Base-by-base conservation (phyloP, 2,888 invertebrate species). In the Trichacis sp. region DNA sequence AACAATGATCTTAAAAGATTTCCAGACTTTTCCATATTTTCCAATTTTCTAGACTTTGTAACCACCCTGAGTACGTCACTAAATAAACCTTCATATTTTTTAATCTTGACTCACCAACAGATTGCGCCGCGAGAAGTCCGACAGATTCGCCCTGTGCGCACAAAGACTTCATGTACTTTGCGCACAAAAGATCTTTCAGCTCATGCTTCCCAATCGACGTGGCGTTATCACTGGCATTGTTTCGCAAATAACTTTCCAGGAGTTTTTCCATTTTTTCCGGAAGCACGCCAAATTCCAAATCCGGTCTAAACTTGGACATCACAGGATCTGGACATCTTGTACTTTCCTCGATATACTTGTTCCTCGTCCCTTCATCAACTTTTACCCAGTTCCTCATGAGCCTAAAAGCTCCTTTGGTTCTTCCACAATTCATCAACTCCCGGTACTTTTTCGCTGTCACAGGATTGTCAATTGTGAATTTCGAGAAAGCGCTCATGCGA, bases 61-160 rank as follows among this genome's bases (percentile, higher is more conserved):
- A n/a, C n/a, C n/a, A n/a, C n/a, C n/a, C n/a, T n/a, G n/a, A n/a
- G n/a, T n/a, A n/a, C n/a, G n/a, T n/a, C n/a, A n/a, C n/a, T n/a
- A n/a, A n/a, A n/a, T n/a, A n/a, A n/a, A n/a, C n/a, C n/a, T n/a
- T n/a, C n/a, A n/a, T n/a, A n/a, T n/a, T n/a, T n/a, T n/a, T n/a
- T n/a, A n/a, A n/a, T 24, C 8, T 24, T 8, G 11, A 45, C 36
- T 40, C 14, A 68, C 68, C 74, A 46, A 99, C 93, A 0, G 97
- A 97, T 87, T 98, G 98, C 1, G 98, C 98, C 11, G 99, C 98
- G 46, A 99, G 85, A 15, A 98, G 85, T 1, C 98, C 98, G 0
- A 99, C 99, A 0, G 98, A 93, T 85, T 99, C 99, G 0, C 99
- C 99, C 0, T 98, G 96, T 19, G 90, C 89, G 17, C 92, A 93